Percentiles rank a stretch among this genome's conserved stretches.
phyloP scores from a whole-genome alignment of 2,797 vertebrate genomes.

The Lithobates pipiens region DNA sequence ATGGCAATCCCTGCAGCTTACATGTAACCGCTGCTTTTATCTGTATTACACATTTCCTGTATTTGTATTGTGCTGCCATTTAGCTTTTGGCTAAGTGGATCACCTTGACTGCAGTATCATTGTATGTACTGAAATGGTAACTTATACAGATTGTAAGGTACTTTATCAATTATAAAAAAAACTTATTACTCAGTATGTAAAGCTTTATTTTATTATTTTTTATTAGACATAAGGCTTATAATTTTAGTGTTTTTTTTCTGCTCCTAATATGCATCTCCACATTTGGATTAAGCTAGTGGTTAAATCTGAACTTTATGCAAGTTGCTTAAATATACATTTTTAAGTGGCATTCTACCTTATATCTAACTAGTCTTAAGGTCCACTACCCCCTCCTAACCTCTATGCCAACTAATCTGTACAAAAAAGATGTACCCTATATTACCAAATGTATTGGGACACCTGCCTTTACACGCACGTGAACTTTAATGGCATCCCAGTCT shows the following conservation, averaged over 20 bases:
- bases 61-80: conserved; percentile 71
- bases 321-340: no score
- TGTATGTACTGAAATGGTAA: conserved; percentile 75
- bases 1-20: conserved; percentile 79
- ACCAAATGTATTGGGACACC: no score
- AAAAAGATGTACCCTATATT: no score
- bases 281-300: no score
- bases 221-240: neutral
- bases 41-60: conserved; percentile 80
- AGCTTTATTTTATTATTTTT: neutral
- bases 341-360: no score
- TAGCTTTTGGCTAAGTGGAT: conserved; percentile 72
- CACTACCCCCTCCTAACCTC: no score
- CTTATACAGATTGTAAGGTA: conserved; percentile 76
- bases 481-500: no score
- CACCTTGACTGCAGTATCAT: conserved; percentile 70
- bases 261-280: no score
- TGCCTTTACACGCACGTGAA: no score
- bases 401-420: no score
- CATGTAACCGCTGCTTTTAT: conserved; percentile 79
- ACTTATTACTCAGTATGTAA: conserved; percentile 43
- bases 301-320: no score
- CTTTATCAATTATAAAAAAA: conserved; percentile 79
- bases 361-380: no score
- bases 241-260: neutral